A percentile compares a stretch with the other conserved stretches of the same genome.
Conservation (phyloP, 1,140 invertebrate species). For the Sitodiplosis mosellana region DNA sequence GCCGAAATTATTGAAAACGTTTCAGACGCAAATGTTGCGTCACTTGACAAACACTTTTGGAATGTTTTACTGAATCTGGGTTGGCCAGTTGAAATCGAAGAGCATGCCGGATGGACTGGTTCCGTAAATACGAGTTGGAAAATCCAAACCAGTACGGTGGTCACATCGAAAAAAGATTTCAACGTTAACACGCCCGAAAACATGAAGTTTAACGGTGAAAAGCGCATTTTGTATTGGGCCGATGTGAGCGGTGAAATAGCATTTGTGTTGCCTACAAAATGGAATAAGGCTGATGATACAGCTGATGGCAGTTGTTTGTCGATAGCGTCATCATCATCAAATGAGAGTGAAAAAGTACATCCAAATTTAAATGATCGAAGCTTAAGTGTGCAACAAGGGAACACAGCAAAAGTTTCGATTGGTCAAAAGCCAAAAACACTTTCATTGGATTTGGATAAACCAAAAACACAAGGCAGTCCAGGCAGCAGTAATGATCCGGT, state of each 20-base stretch:
- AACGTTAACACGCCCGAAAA: slow-evolving; percentile 5
- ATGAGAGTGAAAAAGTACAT: slow-evolving; percentile 5
- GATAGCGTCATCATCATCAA: slow-evolving; percentile 5
- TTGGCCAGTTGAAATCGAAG: slow-evolving; percentile 62
- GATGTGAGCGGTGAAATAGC: slow-evolving; percentile 86
- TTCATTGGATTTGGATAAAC: slow-evolving; percentile 47
- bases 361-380: slow-evolving; percentile 37
- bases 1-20: slow-evolving; percentile 68
- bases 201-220: slow-evolving; percentile 29
- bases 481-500: slow-evolving; percentile 26
- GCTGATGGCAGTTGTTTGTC: slow-evolving; percentile 30
- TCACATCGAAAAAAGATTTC: slow-evolving; percentile 34
- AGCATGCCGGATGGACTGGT: slow-evolving; percentile 82
- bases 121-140: slow-evolving; percentile 64
- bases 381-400: slow-evolving; percentile 26
- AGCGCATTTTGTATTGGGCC: slow-evolving; percentile 83
- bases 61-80: slow-evolving; percentile 70
- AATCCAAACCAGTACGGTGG: slow-evolving; percentile 33
- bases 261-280: slow-evolving; percentile 74
- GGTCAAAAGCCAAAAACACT: slow-evolving; percentile 38
- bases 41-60: slow-evolving; percentile 39
- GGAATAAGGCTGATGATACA: slow-evolving; percentile 23
- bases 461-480: background rate
- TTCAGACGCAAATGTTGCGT: slow-evolving; percentile 33
- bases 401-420: slow-evolving; percentile 13